Conservation (phyloP, 2,888 invertebrate genomes). For the Athalia rosae region DNA sequence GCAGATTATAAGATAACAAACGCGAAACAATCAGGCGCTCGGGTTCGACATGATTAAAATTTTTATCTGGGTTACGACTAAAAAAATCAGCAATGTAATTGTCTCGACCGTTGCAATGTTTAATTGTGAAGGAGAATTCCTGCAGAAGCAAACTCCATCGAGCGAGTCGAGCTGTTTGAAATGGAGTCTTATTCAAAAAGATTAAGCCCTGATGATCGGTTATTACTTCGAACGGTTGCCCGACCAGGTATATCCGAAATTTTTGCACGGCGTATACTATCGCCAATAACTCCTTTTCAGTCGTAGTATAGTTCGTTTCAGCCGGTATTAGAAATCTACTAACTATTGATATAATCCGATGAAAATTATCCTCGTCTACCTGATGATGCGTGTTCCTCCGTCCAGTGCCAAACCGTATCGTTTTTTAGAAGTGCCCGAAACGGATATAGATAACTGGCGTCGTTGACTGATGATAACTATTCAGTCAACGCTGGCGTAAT, state of each 20-base stretch:
- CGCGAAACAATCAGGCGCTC: too few species aligned
- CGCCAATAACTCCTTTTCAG: conserved; percentile 44
- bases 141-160: conserved; percentile 49
- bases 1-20: too few species aligned
- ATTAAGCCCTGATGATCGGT: conserved; percentile 42
- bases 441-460: neutral
- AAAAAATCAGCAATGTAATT: conserved; percentile 48
- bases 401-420: neutral
- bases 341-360: neutral
- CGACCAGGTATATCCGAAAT: conserved; percentile 40
- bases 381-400: neutral
- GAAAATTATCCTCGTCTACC: neutral
- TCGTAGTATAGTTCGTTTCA: conserved; percentile 39
- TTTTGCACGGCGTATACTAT: conserved; percentile 38
- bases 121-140: conserved; percentile 42
- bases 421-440: neutral
- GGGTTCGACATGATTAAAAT: conserved; percentile 36
- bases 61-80: conserved; percentile 45
- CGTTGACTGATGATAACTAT: too few species aligned
- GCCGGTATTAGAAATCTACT: conserved; percentile 18
- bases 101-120: too few species aligned
- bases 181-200: conserved; percentile 44
- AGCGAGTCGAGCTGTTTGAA: conserved; percentile 41
- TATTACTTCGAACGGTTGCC: conserved; percentile 38
- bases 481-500: neutral